Evolutionary conservation across 53 echinoderm and acorn worm species (phyloP).

Genomic region (Paracentrotus lividus): DNA sequence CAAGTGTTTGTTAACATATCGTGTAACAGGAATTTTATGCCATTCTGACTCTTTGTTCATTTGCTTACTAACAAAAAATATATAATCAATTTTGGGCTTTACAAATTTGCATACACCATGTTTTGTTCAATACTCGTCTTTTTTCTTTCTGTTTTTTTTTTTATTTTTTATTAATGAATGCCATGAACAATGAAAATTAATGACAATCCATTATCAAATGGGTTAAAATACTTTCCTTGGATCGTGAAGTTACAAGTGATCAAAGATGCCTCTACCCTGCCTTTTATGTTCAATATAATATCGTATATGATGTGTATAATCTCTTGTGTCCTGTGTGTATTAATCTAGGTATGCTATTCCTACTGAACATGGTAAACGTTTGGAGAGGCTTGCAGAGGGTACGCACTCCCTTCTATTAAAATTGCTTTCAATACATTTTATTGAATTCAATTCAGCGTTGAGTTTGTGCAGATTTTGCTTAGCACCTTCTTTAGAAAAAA

Average conservation of each 20-base stretch:
- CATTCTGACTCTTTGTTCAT: background rate
- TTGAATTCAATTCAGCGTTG: background rate
- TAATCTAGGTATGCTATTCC: slow-evolving; percentile 95
- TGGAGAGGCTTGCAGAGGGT: slow-evolving; percentile 98
- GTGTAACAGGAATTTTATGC: background rate
- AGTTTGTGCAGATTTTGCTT: background rate
- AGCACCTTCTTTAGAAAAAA: background rate
- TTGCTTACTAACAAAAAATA: too few species aligned
- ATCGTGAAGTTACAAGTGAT: background rate
- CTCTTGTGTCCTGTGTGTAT: slow-evolving; percentile 39
- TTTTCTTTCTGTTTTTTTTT: too few species aligned
- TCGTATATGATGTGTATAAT: slow-evolving; percentile 20
- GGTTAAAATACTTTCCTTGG: background rate
- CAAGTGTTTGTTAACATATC: too few species aligned
- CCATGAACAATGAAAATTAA: too few species aligned
- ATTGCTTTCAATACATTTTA: slow-evolving; percentile 11
- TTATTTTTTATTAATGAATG: too few species aligned
- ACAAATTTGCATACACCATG: too few species aligned
- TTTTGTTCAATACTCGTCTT: too few species aligned
- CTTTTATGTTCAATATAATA: background rate
- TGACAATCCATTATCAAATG: too few species aligned
- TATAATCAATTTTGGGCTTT: too few species aligned
- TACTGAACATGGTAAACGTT: slow-evolving; percentile 93
- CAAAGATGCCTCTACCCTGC: background rate
- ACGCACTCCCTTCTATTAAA: slow-evolving; percentile 67